These are phyloP conservation scores for Catocala nupta DNA, from an alignment of 2,888 invertebrate species.

Conservation along the genomic window DNA sequence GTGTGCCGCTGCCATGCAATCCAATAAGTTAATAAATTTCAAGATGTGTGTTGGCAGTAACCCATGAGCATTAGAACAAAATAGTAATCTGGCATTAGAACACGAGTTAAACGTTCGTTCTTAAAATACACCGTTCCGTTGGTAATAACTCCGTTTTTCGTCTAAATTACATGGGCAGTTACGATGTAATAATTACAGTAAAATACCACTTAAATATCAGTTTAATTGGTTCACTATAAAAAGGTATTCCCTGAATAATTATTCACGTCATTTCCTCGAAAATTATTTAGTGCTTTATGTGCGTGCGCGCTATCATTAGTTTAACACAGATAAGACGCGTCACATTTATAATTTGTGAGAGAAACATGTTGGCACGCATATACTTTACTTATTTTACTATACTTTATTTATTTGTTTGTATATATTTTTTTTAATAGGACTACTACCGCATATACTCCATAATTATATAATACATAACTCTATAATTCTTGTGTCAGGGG, in stretches of 20 bases:
- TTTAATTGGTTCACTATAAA: constrained; percentile 2
- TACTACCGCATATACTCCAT: no score
- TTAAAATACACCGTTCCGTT: no score
- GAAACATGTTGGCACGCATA: constrained; percentile 6
- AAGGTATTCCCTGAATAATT: constrained; percentile 22
- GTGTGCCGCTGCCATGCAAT: no score
- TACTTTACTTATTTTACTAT: not conserved
- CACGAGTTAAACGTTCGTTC: no score
- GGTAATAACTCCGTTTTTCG: no score
- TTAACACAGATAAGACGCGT: constrained; percentile 43
- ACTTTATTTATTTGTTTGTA: not conserved
- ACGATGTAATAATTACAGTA: constrained; percentile 1
- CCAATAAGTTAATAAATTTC: no score
- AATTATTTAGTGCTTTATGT: constrained; percentile 27
- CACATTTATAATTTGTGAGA: constrained; percentile 43
- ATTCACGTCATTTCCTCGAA: constrained; percentile 25
- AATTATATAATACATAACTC: no score
- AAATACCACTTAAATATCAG: constrained; percentile 2
- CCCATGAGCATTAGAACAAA: no score
- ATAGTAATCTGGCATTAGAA: no score
- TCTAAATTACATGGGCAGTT: not conserved
- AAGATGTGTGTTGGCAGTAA: no score
- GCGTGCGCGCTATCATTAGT: constrained; percentile 53
- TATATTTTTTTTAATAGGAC: not conserved
- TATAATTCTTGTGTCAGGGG: no score